Evolutionary conservation across 2,888 invertebrate genomes (phyloP), one percentile per base, ranked within the genome.

Genomic region (Cryptocheilus praepositus): DNA sequence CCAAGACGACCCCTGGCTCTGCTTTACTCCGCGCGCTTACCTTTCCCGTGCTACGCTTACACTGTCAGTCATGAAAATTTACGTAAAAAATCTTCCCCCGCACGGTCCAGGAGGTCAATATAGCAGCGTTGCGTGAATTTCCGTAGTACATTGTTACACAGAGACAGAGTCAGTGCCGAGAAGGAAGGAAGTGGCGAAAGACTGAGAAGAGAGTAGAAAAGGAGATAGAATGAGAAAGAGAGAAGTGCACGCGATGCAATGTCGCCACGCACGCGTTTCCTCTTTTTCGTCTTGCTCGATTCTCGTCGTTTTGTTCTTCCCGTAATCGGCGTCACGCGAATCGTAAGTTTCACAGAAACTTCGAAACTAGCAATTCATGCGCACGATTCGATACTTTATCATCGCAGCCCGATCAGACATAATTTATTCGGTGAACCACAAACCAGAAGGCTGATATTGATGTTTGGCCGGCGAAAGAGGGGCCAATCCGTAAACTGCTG

Each of bases 341-440:
- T 36, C 67, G 69, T 69, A 69, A 69, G 67, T 69, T 69, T 60
- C 43, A 0, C 28, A 52, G 52, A 25, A 60, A 19, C 19, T 18
- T 15, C 36, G 43, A 36, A 51, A 60, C 51, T 49, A 51, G 16
- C 18, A 3, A 1, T 51, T 36, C 28, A 25, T 46, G 49, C 58
- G 25, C 5, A n/a, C 49, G 49, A 36, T 59, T 57, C 21, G 44
- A 44, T n/a, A 54, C 36, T 63, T 19, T 60, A 58, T 61, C 55
- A 49, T 46, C 36, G 8, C 36, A 36, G 36, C 56, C 54, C 19
- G 49, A 36, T 36, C 54, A 67, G 55, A 46, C 58, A 69, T 55
- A 73, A 76, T 73, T 88, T 90, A 94, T 89, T 94, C 94, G 71
- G 94, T 93, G 90, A 94, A 95, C 94, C 95, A 95, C 74, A 95